phyloP scores from a whole-genome alignment of 2,888 invertebrate species.

The Merodon equestris region DNA sequence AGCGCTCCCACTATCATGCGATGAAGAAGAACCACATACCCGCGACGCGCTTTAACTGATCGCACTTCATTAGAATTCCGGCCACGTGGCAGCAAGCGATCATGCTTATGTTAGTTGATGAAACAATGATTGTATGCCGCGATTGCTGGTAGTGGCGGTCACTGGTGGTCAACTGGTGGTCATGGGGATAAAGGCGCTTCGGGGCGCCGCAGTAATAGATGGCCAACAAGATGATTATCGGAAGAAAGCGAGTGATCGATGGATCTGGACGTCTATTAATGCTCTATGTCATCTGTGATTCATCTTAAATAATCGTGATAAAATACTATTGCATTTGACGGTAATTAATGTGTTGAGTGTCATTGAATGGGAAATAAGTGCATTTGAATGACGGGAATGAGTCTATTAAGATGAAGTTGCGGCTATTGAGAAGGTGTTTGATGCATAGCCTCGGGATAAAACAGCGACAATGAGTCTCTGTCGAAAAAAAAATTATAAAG shows the following conservation, averaged over 20 bases:
- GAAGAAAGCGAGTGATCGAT: background rate
- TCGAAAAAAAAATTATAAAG: too few species aligned
- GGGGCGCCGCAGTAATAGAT: conserved; percentile 11
- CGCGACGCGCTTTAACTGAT: conserved; percentile 16
- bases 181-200: conserved; percentile 16
- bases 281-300: conserved; percentile 18
- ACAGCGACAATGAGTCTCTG: too few species aligned
- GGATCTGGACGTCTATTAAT: background rate
- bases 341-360: too few species aligned
- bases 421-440: too few species aligned
- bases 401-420: background rate
- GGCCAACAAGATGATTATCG: background rate
- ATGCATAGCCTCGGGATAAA: too few species aligned
- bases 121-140: conserved; percentile 16
- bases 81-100: conserved; percentile 41
- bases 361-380: background rate
- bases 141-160: too few species aligned
- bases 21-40: conserved; percentile 15
- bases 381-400: conserved; percentile 17
- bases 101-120: conserved; percentile 54
- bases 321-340: background rate
- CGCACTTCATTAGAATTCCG: conserved; percentile 44
- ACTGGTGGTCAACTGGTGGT: conserved; percentile 20
- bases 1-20: conserved; percentile 36
- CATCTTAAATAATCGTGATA: conserved; percentile 23